phyloP scores from a whole-genome alignment of 2,888 invertebrate species.

The Encarsia formosa region DNA sequence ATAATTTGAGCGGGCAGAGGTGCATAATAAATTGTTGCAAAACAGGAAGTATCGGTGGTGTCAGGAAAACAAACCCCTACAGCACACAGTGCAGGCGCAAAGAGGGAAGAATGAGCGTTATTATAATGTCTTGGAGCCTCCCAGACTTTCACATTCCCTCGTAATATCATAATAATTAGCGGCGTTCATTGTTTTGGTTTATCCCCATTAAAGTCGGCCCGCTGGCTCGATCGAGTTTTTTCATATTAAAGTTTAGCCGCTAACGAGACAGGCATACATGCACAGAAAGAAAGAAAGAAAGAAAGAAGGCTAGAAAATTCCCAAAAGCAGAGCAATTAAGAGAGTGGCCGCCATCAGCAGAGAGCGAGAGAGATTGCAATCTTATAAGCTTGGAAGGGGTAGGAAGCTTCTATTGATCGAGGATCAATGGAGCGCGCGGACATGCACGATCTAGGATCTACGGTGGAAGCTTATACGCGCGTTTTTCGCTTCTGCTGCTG shows the following conservation, averaged over 20 bases:
- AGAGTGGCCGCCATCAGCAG: background rate
- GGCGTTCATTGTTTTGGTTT: slow-evolving; percentile 12
- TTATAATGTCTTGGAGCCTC: too few relatives aligned
- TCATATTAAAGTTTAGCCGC: background rate
- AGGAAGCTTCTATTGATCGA: background rate
- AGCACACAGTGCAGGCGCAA: too few relatives aligned
- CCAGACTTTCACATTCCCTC: slow-evolving; percentile 18
- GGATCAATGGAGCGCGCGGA: slow-evolving; percentile 16
- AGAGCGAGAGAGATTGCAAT: background rate
- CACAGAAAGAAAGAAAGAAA: too few relatives aligned
- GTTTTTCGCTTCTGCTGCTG: background rate
- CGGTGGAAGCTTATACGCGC: too few relatives aligned
- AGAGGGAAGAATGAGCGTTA: too few relatives aligned
- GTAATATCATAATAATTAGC: slow-evolving; percentile 20
- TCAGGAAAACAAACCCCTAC: too few relatives aligned
- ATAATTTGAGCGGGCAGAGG: too few relatives aligned
- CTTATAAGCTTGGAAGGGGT: background rate
- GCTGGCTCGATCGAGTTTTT: slow-evolving; percentile 4
- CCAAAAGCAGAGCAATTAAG: slow-evolving; percentile 20
- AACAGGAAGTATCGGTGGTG: slow-evolving; percentile 3
- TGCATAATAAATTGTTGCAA: slow-evolving; percentile 11
- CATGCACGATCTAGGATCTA: slow-evolving; percentile 1
- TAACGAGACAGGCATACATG: slow-evolving; percentile 11
- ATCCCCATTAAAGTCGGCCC: slow-evolving; percentile 6
- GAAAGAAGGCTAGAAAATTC: background rate